Percentiles rank a stretch among this genome's conserved stretches.
Evolutionary conservation across 2,888 invertebrate species (phyloP).

Genomic region (Sarcophaga subvicina): DNA sequence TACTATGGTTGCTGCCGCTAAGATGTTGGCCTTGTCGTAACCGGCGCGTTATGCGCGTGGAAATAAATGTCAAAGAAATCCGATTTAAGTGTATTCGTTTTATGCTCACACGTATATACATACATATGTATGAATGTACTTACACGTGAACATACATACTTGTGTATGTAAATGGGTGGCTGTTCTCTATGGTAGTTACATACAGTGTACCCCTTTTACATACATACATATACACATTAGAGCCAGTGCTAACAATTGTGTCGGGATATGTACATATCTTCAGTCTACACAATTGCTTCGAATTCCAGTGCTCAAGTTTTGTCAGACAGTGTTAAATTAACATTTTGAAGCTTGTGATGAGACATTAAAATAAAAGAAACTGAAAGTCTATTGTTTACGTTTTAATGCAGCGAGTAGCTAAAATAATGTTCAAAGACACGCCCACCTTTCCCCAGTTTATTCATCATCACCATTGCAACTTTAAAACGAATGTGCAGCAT

Average conservation of each 20-base stretch:
- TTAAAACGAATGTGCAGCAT: not conserved
- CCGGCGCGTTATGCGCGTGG: not conserved
- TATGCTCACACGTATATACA: not conserved
- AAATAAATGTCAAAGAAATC: conserved; percentile 22
- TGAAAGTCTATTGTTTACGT: not conserved
- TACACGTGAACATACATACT: not conserved
- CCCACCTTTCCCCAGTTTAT: conserved; percentile 8
- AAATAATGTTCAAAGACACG: conserved; percentile 13
- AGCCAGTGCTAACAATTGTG: not conserved
- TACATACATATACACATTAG: too few relatives aligned
- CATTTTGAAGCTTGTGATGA: not conserved
- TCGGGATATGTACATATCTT: too few relatives aligned
- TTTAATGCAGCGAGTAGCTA: not conserved
- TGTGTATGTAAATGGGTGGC: conserved; percentile 40
- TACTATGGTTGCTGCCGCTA: not conserved
- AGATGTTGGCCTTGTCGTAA: not conserved
- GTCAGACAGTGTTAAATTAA: not conserved
- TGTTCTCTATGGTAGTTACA: conserved; percentile 29
- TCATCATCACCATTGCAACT: not conserved
- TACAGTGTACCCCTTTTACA: not conserved
- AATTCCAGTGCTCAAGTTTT: not conserved
- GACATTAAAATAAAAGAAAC: not conserved
- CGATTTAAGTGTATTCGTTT: not conserved
- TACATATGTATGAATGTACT: not conserved
- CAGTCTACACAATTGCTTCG: not conserved